Evolutionary conservation across 2,113 vertebrate genomes (phyloP), one percentile per base, ranked within the genome.

Genomic region (Pithys albifrons): DNA sequence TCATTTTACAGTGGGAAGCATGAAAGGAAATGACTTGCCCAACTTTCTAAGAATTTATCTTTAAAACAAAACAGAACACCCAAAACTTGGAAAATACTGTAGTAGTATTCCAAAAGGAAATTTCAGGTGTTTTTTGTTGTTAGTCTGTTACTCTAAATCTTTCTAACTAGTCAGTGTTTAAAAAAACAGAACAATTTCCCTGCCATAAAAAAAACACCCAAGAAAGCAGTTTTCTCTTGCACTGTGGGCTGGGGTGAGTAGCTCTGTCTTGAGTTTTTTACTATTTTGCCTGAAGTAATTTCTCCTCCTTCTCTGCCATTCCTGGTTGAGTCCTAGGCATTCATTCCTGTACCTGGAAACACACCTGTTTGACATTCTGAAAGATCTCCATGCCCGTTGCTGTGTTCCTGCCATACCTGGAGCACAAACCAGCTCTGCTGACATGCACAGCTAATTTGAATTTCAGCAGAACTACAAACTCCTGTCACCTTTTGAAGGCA

Each of bases 41-140:
- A 78, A 12, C 95, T 93, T 94, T 93, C 77, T 87, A 91, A 94
- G 92, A 80, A 91, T 71, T 86, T 33, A 9, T 46, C 51, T 91
- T 45, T 18, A 39, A 29, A 43, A 65, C 20, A 58, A 33, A 37
- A 15, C 7, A 20, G 52, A 78, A 69, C 52, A 19, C 17, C 33
- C 12, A 3, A 67, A 58, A 35, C 22, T 73, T 67, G 10, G 3
- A 78, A 85, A 94, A 55, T 55, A 7, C 20, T 52, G 6, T 25
- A 77, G 15, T n/a, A 3, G 4, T 78, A 25, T 43, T 62, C 14
- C 1, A 28, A 12, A 61, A 55, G 24, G 18, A 51, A 79, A 52
- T 2, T 48, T 20, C 1, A 16, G 11, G 7, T 65, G 27, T 39
- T 45, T 72, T 61, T n/a, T 31, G 23, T 74, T 48, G 15, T n/a